Base-by-base conservation (phyloP, 1,140 invertebrate genomes). In the Chymomyza costata region DNA sequence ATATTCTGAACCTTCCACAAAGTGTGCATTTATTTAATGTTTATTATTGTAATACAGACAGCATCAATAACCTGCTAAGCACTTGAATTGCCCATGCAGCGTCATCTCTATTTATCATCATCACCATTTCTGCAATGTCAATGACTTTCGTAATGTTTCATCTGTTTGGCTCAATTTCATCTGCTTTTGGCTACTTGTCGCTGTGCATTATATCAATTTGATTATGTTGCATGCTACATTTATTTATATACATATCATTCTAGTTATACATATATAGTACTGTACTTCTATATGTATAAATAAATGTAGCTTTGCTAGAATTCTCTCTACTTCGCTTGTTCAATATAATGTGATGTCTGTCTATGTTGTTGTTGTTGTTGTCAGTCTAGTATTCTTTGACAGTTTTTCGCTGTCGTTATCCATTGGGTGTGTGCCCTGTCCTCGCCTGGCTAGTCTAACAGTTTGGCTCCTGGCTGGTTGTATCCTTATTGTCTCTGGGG, bases 341-440 rank as follows among this genome's bases (percentile, higher is more conserved):
- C 50, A 48, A 61, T 55, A 53, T 50, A 68, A 76, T 76, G 51
- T 51, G 37, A 21, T 31, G 70, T 78, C 70, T 74, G 65, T 44
- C 34, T 48, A 49, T 46, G 76, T 61, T 61, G 60, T 51, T 63
- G 64, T 52, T 76, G 61, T 65, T 50, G 56, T 39, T 28, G 35
- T 25, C 25, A 6, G 2, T 30, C 8, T 5, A 0, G 15, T 51
- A 8, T 21, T 10, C 3, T 35, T 14, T 34, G 18, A 2, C 1
- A 35, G 2, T 35, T 10, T 57, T 45, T 60, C 28, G 15, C 48
- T 56, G 62, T 71, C 67, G 51, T 8, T 38, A 53, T 44, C 43
- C 34, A 51, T 65, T 66, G 46, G 15, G 1, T 16, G 17, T 34
- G 30, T 30, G 11, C 30, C 21, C 21, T 45, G n/a, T n/a, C n/a